Conservation (phyloP, 2,113 vertebrate genomes). For the Crocuta crocuta region DNA sequence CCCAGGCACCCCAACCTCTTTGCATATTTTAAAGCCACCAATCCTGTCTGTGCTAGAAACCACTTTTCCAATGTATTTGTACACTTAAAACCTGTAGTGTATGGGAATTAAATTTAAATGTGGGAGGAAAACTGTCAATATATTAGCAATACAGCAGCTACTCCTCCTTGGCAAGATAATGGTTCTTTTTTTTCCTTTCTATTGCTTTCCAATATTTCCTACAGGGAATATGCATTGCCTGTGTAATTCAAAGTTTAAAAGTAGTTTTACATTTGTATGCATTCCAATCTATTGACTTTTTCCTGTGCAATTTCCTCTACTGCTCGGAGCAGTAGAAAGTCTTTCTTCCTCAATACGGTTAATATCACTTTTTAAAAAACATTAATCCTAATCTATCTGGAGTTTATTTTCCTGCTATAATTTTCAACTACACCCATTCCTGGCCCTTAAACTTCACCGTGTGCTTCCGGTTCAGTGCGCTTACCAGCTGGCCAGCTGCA, state of each 20-base stretch:
- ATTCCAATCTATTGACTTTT: background rate
- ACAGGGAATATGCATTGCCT: background rate
- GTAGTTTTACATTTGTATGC: background rate
- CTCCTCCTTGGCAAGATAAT: background rate
- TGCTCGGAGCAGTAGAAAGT: background rate
- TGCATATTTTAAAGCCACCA: background rate
- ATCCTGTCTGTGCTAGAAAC: conserved; percentile 7
- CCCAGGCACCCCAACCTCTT: background rate
- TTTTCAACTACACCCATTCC: background rate
- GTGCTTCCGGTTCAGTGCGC: background rate
- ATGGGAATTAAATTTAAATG: background rate
- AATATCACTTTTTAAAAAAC: background rate
- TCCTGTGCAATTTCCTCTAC: conserved; percentile 32
- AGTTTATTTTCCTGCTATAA: background rate
- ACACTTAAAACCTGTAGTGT: background rate
- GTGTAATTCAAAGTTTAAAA: conserved; percentile 4
- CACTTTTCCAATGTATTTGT: background rate
- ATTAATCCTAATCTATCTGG: background rate
- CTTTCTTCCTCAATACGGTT: background rate
- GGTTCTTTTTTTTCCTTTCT: background rate
- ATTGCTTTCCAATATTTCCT: background rate
- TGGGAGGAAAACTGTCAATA: background rate
- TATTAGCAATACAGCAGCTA: background rate
- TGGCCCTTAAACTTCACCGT: background rate
- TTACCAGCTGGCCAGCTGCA: no score